Base-by-base conservation (phyloP, 2,888 invertebrate genomes). In the Stenoptilia bipunctidactyla region DNA sequence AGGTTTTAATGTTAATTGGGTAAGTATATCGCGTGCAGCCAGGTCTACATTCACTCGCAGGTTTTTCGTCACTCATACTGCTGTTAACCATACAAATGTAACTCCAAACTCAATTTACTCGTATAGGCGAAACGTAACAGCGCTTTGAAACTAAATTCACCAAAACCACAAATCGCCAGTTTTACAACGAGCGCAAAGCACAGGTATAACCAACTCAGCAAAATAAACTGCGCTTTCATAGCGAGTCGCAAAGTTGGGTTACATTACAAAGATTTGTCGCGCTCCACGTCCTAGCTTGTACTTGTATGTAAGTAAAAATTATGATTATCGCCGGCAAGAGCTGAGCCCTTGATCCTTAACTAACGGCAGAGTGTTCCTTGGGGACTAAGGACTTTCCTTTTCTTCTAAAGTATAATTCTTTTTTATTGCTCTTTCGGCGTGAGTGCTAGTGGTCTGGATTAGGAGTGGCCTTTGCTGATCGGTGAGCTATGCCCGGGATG, bases 391-490 rank as follows among this genome's bases (percentile, higher is more conserved):
- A 80, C 80, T 80, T 80, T 79, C 77, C 74, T 80, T 80, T 80
- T 80, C 80, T 75, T 73, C 68, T 20, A 52, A 70, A 77, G 83
- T 79, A 84, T 85, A 85, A 85, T 84, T 85, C 85, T 84, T 84
- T 83, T 85, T 85, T 85, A 85, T 85, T 83, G 79, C 80, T 61
- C 55, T 60, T 69, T 66, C 73, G 66, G 58, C 61, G 57, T 45
- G 48, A 20, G 58, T 58, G 65, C 20, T n/a, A n/a, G n/a, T n/a
- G 66, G 67, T 76, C 71, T 83, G 80, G 82, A 82, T 83, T 82
- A 82, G 64, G 20, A 54, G 45, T 53, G 56, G 62, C 65, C 63
- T 69, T 67, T 66, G 69, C 66, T 64, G 69, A 72, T 72, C 61
- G 64, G 55, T 55, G 51, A 20, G 20, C 20, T 20, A 20, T 20